A percentile compares a stretch with the other conserved stretches of the same genome.
Conservation (phyloP, 2,888 invertebrate genomes). For the Operophtera brumata region DNA sequence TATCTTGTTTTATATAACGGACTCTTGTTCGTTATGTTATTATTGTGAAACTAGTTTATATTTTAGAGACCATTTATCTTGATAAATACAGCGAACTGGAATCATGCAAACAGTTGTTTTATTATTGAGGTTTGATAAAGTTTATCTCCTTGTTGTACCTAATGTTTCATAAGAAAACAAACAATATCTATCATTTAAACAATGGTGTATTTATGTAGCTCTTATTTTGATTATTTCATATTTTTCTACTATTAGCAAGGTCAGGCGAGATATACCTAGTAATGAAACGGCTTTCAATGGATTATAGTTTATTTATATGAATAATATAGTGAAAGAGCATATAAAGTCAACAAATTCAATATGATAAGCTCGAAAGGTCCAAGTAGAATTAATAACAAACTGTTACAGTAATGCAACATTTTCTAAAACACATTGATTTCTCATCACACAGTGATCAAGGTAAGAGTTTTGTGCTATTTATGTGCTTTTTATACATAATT, state of each 20-base stretch:
- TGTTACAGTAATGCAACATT: too few relatives aligned
- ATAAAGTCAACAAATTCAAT: background rate
- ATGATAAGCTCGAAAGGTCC: background rate
- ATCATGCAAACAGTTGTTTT: conserved; percentile 48
- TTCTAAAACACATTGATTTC: too few relatives aligned
- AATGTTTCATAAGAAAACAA: conserved; percentile 3
- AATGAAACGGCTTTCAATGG: background rate
- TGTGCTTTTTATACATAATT: too few relatives aligned
- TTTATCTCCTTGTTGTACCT: conserved; percentile 24
- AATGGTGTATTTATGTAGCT: background rate
- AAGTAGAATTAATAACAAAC: background rate
- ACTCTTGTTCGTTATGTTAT: conserved; percentile 43
- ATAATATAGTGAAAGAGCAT: background rate
- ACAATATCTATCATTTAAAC: background rate
- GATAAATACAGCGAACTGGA: conserved; percentile 59
- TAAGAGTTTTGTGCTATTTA: too few relatives aligned
- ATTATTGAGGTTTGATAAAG: conserved; percentile 31
- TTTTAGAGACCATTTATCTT: conserved; percentile 65
- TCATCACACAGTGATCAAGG: too few relatives aligned
- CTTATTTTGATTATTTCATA: background rate
- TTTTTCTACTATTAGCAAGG: background rate
- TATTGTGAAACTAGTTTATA: conserved; percentile 49
- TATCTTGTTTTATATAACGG: conserved; percentile 48
- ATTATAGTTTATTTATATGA: background rate
- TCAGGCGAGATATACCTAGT: background rate